Percentiles rank a stretch among this genome's conserved stretches.
These are phyloP conservation scores for Invenusta paracnida DNA, from an alignment of 2,888 invertebrate species.

Conservation along the genomic window DNA sequence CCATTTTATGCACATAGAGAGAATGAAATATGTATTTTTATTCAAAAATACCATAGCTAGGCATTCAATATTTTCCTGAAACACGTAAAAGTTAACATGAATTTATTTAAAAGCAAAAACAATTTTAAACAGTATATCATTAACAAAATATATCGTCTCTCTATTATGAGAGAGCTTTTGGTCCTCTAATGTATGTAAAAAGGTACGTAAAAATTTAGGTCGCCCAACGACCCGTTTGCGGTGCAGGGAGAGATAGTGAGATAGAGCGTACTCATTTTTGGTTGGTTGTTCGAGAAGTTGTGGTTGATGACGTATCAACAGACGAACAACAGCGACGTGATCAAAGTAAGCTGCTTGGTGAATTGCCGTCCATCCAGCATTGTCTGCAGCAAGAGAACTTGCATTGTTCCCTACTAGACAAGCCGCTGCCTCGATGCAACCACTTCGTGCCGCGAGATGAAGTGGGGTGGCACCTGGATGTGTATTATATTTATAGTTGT, in stretches of 20 bases:
- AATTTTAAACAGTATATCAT: too few relatives aligned
- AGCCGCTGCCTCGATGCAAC: conserved; percentile 56
- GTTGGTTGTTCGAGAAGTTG: conserved; percentile 56
- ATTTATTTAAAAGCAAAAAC: too few relatives aligned
- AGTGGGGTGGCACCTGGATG: conserved; percentile 59
- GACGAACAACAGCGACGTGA: conserved; percentile 54
- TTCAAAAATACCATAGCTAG: too few relatives aligned
- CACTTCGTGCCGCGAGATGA: conserved; percentile 58
- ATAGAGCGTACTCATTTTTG: conserved; percentile 55
- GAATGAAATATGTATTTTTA: too few relatives aligned
- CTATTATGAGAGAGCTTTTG: too few relatives aligned
- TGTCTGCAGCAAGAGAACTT: conserved; percentile 53
- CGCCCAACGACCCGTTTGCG: conserved; percentile 58
- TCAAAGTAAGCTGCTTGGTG: conserved; percentile 60
- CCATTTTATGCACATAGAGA: too few relatives aligned
- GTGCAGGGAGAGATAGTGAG: not conserved
- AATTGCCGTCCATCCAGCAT: conserved; percentile 59
- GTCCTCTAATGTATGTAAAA: too few relatives aligned
- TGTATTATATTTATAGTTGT: too few relatives aligned
- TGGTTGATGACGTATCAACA: conserved; percentile 55
- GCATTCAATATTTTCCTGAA: too few relatives aligned
- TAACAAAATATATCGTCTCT: too few relatives aligned
- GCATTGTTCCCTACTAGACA: conserved; percentile 58
- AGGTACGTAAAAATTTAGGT: too few relatives aligned
- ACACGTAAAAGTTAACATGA: too few relatives aligned